Percentiles rank a stretch among this genome's conserved stretches.
Evolutionary conservation across 2,888 invertebrate species (phyloP).

Genomic region (Melinaea marsaeus): DNA sequence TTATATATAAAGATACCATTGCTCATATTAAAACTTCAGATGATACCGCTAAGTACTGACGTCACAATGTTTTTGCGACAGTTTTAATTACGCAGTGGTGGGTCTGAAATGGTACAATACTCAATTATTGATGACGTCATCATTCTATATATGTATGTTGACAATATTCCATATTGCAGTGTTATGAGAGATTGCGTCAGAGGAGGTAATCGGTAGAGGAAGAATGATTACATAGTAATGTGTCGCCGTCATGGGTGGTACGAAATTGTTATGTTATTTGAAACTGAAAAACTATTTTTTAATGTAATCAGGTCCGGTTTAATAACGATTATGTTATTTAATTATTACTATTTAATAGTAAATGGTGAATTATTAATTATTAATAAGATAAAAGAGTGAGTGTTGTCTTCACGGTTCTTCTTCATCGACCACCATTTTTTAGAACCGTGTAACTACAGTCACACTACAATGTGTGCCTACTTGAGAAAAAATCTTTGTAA

Average conservation of each 20-base stretch:
- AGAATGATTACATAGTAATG: neutral
- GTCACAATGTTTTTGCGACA: constrained; percentile 5
- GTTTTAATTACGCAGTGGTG: constrained; percentile 9
- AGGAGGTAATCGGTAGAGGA: neutral
- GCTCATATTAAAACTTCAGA: neutral
- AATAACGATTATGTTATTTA: too few relatives aligned
- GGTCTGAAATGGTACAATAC: constrained; percentile 8
- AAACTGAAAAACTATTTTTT: neutral
- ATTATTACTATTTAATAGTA: too few relatives aligned
- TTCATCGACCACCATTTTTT: too few relatives aligned
- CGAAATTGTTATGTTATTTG: neutral
- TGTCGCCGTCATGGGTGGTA: neutral
- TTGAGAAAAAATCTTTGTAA: too few relatives aligned
- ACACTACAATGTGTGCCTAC: too few relatives aligned
- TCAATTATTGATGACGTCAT: constrained; percentile 9
- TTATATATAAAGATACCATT: too few relatives aligned
- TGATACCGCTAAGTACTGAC: neutral
- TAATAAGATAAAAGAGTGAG: too few relatives aligned
- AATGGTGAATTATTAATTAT: too few relatives aligned
- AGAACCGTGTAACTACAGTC: too few relatives aligned
- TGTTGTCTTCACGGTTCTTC: too few relatives aligned
- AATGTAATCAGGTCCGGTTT: neutral
- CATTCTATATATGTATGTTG: constrained; percentile 1
- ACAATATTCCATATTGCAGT: neutral
- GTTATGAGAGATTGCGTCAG: constrained; percentile 1